Base-by-base conservation (phyloP, 2,888 invertebrate species). In the Exephanes ischioxanthus region DNA sequence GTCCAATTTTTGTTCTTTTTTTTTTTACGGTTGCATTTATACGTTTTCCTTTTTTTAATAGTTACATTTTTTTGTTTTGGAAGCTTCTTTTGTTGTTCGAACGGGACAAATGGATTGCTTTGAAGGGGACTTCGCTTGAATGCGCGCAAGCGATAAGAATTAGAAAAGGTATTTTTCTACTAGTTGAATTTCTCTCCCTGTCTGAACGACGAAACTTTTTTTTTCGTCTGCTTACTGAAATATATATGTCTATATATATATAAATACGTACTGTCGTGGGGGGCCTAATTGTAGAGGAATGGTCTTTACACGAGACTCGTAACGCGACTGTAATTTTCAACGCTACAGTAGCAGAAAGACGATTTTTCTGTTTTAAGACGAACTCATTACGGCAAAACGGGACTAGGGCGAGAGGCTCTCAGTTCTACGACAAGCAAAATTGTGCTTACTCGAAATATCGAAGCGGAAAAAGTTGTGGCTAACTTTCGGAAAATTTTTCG, bases 391-490 rank as follows among this genome's bases (percentile, higher is more conserved):
- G 7, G 61, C 53, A 22, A 48, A 61, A 30, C 26, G 14, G 61
- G 14, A 48, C 45, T 22, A 7, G 61, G 19, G 22, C 16, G 45
- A 33, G 78, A 16, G 45, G 33, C 33, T 19, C 33, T 19, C 14
- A 61, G 41, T 45, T 77, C 53, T 77, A 67, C 37, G 37, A 66
- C 33, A 67, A 77, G 77, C 77, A 67, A 75, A n/a, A 30, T 26
- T 30, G 26, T 77, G 77, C 67, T 77, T 67, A 77, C 19, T 37
- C 55, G 41, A 19, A 79, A 82, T 76, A 85, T 82, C 75, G 68
- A 85, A 81, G 84, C 73, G 73, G 80, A 68, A 73, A 78, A 51
- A 72, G 61, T 70, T 77, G 76, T 41, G 26, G 68, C 73, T 61
- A 84, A 77, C 22, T 58, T 78, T 84, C 84, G 72, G 68, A 72